Percentiles rank a stretch among this genome's conserved stretches.
phyloP scores from a whole-genome alignment of 2,113 vertebrate species.

The Epinephelus lanceolatus region DNA sequence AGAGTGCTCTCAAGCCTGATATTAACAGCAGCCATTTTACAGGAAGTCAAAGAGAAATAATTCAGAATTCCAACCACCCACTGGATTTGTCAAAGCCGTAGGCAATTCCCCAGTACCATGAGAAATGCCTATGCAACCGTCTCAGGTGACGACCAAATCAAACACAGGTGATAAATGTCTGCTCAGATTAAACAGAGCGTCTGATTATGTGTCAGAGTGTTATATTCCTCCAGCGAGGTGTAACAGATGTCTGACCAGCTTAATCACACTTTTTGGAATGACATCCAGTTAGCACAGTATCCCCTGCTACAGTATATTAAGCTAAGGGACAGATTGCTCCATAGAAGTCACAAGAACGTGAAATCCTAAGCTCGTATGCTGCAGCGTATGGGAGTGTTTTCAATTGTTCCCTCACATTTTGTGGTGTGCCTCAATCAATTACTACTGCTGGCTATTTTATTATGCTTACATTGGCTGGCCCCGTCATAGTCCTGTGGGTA shows the following conservation, averaged over 20 bases:
- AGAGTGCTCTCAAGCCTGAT: not conserved
- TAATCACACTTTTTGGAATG: conserved; percentile 75
- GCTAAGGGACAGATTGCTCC: conserved; percentile 58
- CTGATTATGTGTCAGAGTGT: conserved; percentile 72
- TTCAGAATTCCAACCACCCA: conserved; percentile 41
- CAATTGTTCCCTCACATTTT: conserved; percentile 36
- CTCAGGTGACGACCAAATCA: conserved; percentile 67
- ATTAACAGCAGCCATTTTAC: conserved; percentile 38
- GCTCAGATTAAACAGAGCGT: conserved; percentile 69
- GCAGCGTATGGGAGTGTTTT: conserved; percentile 38
- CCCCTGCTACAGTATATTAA: conserved; percentile 56
- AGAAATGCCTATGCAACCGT: conserved; percentile 52
- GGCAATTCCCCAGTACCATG: conserved; percentile 48
- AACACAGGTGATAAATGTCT: conserved; percentile 77
- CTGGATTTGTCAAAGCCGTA: conserved; percentile 44
- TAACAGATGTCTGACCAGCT: conserved; percentile 79
- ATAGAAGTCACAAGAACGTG: conserved; percentile 48
- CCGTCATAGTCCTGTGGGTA: not conserved
- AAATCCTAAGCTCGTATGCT: conserved; percentile 43
- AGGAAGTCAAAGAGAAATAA: conserved; percentile 38
- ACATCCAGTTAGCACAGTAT: conserved; percentile 63
- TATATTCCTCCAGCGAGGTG: conserved; percentile 68
- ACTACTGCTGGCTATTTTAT: conserved; percentile 43
- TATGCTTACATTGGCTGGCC: conserved; percentile 21
- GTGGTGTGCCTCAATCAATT: conserved; percentile 47